phyloP scores from a whole-genome alignment of 2,113 vertebrate species.

The Eulemur macaco region DNA sequence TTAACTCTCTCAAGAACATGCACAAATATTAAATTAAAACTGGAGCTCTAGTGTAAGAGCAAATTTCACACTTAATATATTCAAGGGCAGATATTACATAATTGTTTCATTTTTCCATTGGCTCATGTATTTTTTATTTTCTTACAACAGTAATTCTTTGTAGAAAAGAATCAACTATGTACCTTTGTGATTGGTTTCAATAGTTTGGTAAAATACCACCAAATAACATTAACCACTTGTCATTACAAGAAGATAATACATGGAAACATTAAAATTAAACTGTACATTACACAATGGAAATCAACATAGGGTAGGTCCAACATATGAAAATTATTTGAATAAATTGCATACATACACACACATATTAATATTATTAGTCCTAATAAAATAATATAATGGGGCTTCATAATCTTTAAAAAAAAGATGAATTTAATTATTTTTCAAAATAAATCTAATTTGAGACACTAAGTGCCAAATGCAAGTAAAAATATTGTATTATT shows the following conservation, averaged over 20 bases:
- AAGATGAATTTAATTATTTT: not conserved
- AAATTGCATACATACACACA: not conserved
- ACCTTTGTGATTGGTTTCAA: not conserved
- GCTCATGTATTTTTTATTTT: not conserved
- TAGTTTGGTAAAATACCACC: not conserved
- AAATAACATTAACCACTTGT: not conserved
- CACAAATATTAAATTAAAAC: not conserved
- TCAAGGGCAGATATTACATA: not conserved
- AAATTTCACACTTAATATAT: not conserved
- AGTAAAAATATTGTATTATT: not conserved
- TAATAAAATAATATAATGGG: not conserved
- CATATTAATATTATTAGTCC: not conserved
- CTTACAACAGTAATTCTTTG: not conserved
- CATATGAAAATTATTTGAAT: not conserved
- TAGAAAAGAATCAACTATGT: not conserved
- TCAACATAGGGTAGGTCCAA: not conserved
- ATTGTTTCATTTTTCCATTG: constrained; percentile 14
- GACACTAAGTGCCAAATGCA: not conserved
- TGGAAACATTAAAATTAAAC: constrained; percentile 9
- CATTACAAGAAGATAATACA: not conserved
- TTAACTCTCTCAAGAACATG: constrained; percentile 1
- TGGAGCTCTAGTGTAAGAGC: not conserved
- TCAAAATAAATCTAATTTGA: not conserved
- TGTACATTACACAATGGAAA: not conserved
- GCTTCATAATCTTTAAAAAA: not conserved